Percentiles rank a stretch among this genome's conserved stretches.
phyloP scores from a whole-genome alignment of 2,888 invertebrate genomes.

The Pseudococcus jackbeardsleyi region DNA sequence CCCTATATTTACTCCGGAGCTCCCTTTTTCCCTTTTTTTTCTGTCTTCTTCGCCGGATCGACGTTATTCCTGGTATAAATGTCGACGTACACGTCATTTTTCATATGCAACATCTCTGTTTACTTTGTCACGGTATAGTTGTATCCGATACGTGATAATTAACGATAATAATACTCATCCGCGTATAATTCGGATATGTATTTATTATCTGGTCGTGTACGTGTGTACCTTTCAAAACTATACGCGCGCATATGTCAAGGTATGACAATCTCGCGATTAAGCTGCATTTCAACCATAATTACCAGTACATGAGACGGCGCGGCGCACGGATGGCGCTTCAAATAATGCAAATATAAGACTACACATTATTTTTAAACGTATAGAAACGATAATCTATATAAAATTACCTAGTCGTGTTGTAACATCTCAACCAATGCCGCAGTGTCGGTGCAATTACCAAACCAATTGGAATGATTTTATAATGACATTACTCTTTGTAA shows the following conservation, averaged over 20 bases:
- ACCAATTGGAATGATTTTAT: background rate
- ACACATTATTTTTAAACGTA: background rate
- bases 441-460: constrained; percentile 17
- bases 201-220: background rate
- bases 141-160: constrained; percentile 15
- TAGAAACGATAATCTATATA: constrained; percentile 18
- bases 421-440: background rate
- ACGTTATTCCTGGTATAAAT: background rate
- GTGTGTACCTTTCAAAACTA: background rate
- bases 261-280: constrained; percentile 8
- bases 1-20: constrained; percentile 4
- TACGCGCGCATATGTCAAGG: background rate
- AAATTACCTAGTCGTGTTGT: background rate
- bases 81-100: background rate
- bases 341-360: background rate
- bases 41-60: background rate
- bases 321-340: background rate
- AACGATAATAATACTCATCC: constrained; percentile 22
- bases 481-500: constrained; percentile 24
- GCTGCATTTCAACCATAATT: constrained; percentile 28
- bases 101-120: background rate
- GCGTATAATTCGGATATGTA: background rate
- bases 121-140: constrained; percentile 18
- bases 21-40: background rate
- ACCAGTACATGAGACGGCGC: background rate